A percentile compares a stretch with the other conserved stretches of the same genome.
Evolutionary conservation across 2,888 invertebrate species (phyloP).

Genomic region (Drosophila trichaetosa): DNA sequence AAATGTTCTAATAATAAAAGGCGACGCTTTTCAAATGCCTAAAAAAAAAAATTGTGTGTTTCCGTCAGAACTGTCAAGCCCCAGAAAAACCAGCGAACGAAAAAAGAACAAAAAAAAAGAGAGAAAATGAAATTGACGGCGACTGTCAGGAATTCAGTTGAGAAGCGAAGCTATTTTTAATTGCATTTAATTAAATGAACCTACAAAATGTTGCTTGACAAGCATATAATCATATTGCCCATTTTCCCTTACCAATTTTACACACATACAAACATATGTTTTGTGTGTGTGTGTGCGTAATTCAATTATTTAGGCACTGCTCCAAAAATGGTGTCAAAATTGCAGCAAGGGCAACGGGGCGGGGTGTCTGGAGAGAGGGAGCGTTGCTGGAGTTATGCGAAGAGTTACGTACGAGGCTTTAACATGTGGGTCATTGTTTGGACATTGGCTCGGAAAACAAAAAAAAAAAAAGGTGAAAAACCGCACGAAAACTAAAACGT

Average conservation of each 20-base stretch:
- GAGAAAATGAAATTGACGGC: slow-evolving; percentile 39
- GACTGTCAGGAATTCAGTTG: slow-evolving; percentile 54
- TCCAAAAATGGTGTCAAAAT: slow-evolving; percentile 23
- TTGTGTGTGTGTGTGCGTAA: slow-evolving; percentile 3
- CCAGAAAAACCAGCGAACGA: slow-evolving; percentile 3
- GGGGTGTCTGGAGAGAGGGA: not conserved
- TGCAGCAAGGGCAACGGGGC: not conserved
- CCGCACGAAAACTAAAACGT: slow-evolving; percentile 9
- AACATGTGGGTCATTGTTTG: slow-evolving; percentile 50
- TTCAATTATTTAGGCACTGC: slow-evolving; percentile 35
- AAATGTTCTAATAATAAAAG: slow-evolving; percentile 47
- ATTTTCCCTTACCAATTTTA: slow-evolving; percentile 23
- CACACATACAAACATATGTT: not conserved
- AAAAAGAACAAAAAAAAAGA: slow-evolving; percentile 1
- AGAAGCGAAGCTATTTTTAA: slow-evolving; percentile 71
- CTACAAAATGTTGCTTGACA: slow-evolving; percentile 68
- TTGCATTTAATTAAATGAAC: slow-evolving; percentile 76
- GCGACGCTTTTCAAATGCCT: slow-evolving; percentile 67
- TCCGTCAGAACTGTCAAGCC: slow-evolving; percentile 67
- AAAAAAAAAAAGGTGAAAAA: slow-evolving; percentile 18
- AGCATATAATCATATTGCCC: slow-evolving; percentile 49
- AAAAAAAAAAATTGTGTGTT: slow-evolving; percentile 48
- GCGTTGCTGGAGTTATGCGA: slow-evolving; percentile 30
- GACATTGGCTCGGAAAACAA: slow-evolving; percentile 12
- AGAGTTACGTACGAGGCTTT: slow-evolving; percentile 13